Evolutionary conservation across 2,113 vertebrate genomes (phyloP), one percentile per base, ranked within the genome.

Genomic region (Heterotis niloticus): DNA sequence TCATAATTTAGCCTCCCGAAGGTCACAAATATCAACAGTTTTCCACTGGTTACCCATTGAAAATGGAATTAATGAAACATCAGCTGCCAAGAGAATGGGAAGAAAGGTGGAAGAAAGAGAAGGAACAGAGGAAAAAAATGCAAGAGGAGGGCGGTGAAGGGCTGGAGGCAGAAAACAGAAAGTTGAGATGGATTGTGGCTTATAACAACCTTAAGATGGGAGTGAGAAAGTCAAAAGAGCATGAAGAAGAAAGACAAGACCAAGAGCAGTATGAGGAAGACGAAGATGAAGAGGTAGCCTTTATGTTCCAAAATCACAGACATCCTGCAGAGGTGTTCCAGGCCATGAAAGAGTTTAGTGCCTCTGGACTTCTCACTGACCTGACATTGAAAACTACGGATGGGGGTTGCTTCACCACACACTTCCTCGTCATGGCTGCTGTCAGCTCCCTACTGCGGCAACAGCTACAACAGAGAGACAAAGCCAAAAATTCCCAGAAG

Each of bases 401-500:
- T 11, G 86, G 86, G 0, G 81, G 26, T 14, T 18, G 20, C 0
- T 85, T 91, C 0, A 79, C 84, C 0, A 87, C 87, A 5, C 94
- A 96, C 70, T 84, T 87, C 1, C 67, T 84, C 7, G 20, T 94
- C 65, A 57, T 96, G 71, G 93, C 93, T 1, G 89, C 94, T 0
- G 77, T 95, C 51, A 94, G 94, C 66, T 85, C 86, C 29, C 26
- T 90, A 13, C 85, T 94, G 76, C 72, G 80, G 60, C 70, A 83
- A 3, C 84, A 71, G 23, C 72, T 89, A n/a, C 80, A 1, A 16
- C 9, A 76, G 20, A 77, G 69, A 81, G 44, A 62, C 10, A 72
- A 0, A 44, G 72, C 51, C 24, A 78, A 51, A 9, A 13, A 71
- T 18, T 68, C 11, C 5, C 44, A 10, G 52, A 28, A 1, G 20